Conservation (phyloP, 2,113 vertebrate genomes). For the Mohoua ochrocephala region DNA sequence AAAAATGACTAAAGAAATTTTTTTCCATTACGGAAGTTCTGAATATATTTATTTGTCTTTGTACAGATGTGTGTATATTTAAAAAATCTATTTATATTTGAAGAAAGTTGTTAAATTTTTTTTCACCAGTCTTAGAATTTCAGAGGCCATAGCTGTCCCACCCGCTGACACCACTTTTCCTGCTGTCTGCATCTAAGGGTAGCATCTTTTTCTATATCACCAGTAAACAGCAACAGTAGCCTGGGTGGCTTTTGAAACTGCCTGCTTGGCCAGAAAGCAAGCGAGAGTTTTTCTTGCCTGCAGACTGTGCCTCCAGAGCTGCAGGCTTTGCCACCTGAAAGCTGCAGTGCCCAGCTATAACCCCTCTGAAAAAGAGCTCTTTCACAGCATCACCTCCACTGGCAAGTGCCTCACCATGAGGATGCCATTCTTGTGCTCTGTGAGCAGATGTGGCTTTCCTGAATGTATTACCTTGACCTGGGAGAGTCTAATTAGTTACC, state of each 20-base stretch:
- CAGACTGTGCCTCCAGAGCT: not conserved
- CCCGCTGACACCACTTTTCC: not conserved
- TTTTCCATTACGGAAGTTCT: not conserved
- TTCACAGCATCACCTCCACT: not conserved
- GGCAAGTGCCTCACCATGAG: accelerated
- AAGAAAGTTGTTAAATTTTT: not conserved
- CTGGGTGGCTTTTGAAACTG: not conserved
- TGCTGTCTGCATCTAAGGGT: not conserved
- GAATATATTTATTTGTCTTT: not conserved
- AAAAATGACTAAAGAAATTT: not conserved
- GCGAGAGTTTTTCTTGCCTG: not conserved
- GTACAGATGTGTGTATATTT: not conserved
- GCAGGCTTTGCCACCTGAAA: not conserved
- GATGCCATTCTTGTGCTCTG: not conserved
- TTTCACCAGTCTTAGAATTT: not conserved
- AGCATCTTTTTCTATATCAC: not conserved
- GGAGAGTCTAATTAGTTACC: not conserved
- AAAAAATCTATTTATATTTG: not conserved
- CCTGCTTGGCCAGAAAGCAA: not conserved
- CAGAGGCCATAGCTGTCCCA: not conserved
- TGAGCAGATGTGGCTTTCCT: not conserved
- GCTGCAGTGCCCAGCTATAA: not conserved
- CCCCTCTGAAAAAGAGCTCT: not conserved
- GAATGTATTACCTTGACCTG: not conserved
- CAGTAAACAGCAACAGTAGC: not conserved